Evolutionary conservation across 2,113 vertebrate genomes (phyloP).

Genomic region (Scalopus aquaticus): DNA sequence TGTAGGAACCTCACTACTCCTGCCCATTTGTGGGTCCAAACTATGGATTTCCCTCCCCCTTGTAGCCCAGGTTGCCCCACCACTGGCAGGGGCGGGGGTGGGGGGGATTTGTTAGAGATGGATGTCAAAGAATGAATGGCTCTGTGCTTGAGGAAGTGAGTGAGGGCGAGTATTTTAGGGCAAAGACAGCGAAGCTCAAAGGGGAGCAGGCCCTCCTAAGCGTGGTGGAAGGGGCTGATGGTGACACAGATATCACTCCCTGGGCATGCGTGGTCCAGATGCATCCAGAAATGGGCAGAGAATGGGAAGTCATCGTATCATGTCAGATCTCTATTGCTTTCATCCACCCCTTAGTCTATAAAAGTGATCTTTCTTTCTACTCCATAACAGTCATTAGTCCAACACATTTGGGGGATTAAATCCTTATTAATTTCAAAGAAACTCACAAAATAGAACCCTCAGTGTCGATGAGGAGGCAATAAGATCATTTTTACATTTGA

Average conservation of each 20-base stretch:
- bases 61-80: not conserved
- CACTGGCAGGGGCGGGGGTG: too few relatives aligned
- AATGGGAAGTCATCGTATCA: not conserved
- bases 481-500: not conserved
- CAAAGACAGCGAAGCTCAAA: not conserved
- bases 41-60: not conserved
- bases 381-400: not conserved
- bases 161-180: not conserved
- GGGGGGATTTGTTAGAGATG: not conserved
- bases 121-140: not conserved
- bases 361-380: constrained; percentile 33
- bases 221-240: not conserved
- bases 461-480: not conserved
- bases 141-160: not conserved
- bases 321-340: not conserved
- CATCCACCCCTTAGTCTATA: constrained; percentile 48
- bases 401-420: constrained; percentile 36
- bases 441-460: not conserved
- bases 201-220: too few relatives aligned
- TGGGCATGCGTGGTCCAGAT: accelerated
- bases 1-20: not conserved
- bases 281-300: not conserved
- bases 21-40: not conserved
- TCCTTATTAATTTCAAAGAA: constrained; percentile 12
- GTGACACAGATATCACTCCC: not conserved